A percentile compares a stretch with the other conserved stretches of the same genome.
Evolutionary conservation across 2,113 vertebrate species (phyloP).

Genomic region (Emydocephalus ijimae): DNA sequence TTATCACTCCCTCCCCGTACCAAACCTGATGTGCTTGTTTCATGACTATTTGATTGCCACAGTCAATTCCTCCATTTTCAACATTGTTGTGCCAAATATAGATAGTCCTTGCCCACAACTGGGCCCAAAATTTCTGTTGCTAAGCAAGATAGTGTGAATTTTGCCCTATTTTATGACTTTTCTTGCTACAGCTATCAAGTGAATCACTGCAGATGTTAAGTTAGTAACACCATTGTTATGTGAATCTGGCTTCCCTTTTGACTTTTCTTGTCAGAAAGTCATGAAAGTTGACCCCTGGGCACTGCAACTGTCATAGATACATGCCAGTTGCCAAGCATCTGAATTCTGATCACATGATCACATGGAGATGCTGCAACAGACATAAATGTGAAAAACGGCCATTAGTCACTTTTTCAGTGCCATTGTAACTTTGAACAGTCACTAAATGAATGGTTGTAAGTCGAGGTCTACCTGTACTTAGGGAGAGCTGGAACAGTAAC

Average conservation of each 20-base stretch:
- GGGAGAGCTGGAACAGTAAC: neutral
- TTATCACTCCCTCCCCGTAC: neutral
- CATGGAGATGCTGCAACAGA: neutral
- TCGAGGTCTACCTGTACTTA: neutral
- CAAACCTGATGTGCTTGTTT: neutral
- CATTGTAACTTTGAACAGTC: neutral
- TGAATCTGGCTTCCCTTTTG: neutral
- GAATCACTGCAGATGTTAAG: neutral
- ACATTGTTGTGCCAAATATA: neutral
- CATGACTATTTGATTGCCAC: neutral
- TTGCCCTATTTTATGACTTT: neutral
- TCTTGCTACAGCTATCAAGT: neutral
- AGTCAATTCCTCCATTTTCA: neutral
- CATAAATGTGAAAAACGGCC: neutral
- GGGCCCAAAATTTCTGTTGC: neutral
- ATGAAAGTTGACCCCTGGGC: neutral
- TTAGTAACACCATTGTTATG: no score
- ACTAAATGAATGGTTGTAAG: neutral
- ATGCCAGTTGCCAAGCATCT: neutral
- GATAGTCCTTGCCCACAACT: neutral
- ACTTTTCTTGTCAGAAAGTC: neutral
- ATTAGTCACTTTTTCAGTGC: neutral
- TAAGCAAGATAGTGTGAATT: neutral
- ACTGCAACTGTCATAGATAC: neutral
- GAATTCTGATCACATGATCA: neutral